A percentile compares a stretch with the other conserved stretches of the same genome.
Conservation (phyloP, 2,797 vertebrate genomes). For the Chloroceryle amazona region DNA sequence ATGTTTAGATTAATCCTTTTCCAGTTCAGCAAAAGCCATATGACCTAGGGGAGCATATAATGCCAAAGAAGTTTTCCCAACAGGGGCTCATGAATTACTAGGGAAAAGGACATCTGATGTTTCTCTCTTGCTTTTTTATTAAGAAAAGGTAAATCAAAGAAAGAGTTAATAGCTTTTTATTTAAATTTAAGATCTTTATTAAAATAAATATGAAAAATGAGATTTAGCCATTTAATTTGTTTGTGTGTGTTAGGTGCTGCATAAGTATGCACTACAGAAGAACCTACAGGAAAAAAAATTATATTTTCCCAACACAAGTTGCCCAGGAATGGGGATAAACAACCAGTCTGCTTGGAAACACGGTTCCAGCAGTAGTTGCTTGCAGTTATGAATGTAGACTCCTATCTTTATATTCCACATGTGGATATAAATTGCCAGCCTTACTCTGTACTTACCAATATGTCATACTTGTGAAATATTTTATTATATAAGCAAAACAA, state of each 20-base stretch:
- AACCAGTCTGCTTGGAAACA: constrained; percentile 14
- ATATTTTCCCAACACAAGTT: not conserved
- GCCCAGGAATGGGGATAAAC: not conserved
- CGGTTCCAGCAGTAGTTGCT: constrained; percentile 24
- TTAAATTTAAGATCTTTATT: not conserved
- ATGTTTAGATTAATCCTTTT: not conserved
- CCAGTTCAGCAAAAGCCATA: not conserved
- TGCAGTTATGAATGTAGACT: constrained; percentile 31
- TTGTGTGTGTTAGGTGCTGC: not conserved
- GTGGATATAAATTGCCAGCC: constrained; percentile 63
- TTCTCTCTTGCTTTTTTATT: not conserved
- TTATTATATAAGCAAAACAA: constrained; percentile 66
- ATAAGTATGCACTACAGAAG: not conserved
- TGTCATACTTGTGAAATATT: constrained; percentile 64
- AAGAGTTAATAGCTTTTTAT: not conserved
- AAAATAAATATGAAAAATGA: not conserved
- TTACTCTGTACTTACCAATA: constrained; percentile 37
- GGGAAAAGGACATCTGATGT: not conserved
- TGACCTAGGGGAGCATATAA: not conserved
- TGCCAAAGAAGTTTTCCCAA: not conserved
- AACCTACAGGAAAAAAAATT: not conserved
- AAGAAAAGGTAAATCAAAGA: not conserved
- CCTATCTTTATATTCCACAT: constrained; percentile 63
- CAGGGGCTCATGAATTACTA: not conserved
- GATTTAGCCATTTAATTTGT: not conserved